Evolutionary conservation across 2,888 invertebrate species (phyloP), one percentile per base, ranked within the genome.

Genomic region (Tiphia femorata): DNA sequence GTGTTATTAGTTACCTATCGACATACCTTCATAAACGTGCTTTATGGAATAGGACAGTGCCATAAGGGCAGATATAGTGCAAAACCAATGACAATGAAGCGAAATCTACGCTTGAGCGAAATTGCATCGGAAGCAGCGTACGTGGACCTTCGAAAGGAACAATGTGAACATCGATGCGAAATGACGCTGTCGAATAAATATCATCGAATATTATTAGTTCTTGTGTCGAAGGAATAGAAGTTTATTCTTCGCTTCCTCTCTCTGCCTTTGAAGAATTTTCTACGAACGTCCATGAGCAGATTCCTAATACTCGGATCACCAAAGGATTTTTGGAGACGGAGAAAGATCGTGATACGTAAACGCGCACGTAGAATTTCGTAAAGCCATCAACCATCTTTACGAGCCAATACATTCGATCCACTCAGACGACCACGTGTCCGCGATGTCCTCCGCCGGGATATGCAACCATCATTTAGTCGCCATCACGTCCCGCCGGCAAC

Each of bases 1-100:
- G 33, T 35, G 33, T 52, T 55, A 58, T 64, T 67, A 67, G 43
- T 62, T 49, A 37, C 47, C 41, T 42, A 42, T 42, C 25, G 14
- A 16, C 25, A 14, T 25, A 25, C 23, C 29, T 29, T 43, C 42
- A 16, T 43, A 29, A 30, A 23, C 14, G 4, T 1, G 23, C 8
- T 25, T 42, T 16, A 17, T 17, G 2, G 6, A 17, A 6, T 19
- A 27, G 16, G 7, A 6, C 12, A n/a, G 12, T 10, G 6, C 17
- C 16, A 3, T n/a, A 6, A 14, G 4, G 17, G 29, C 4, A 1
- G 7, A 17, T 43, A 27, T 23, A 6, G 27, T 33, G 33, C 12
- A 33, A 33, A 33, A 14, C 14, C 33, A n/a, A 14, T 14, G 33
- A 14, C 33, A 33, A 14, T 14, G 12, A 33, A 33, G 14, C 14